These are phyloP conservation scores for Phymanthus crucifer DNA, from an alignment of 92 coral and sea anemone genomes.

Conservation along the genomic window DNA sequence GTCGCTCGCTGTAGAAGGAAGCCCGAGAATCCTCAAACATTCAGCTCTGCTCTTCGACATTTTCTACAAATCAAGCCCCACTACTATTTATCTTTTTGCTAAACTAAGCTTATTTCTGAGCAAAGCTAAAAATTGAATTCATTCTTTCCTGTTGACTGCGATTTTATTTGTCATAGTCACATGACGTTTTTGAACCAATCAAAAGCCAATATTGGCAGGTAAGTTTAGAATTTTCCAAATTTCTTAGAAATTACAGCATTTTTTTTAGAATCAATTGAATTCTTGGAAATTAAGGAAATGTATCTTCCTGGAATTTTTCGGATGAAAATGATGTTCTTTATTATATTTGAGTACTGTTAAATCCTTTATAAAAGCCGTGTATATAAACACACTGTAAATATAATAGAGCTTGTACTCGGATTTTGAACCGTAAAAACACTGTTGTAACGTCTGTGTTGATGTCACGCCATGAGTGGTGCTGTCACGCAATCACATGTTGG, in stretches of 20 bases:
- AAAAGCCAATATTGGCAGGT: neutral
- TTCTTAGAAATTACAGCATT: too few relatives aligned
- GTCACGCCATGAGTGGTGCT: too few relatives aligned
- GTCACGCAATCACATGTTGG: too few relatives aligned
- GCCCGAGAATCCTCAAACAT: slow-evolving; percentile 62
- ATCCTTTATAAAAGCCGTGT: too few relatives aligned
- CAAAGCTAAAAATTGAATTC: neutral
- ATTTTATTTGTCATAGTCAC: neutral
- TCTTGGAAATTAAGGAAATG: neutral
- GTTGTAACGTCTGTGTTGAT: too few relatives aligned
- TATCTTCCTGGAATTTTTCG: too few relatives aligned
- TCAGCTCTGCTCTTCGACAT: slow-evolving; percentile 68
- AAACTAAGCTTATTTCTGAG: neutral
- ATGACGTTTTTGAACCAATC: neutral
- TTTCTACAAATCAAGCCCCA: neutral
- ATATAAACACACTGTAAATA: too few relatives aligned
- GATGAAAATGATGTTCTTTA: too few relatives aligned
- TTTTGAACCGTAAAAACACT: too few relatives aligned
- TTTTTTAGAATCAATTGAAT: neutral
- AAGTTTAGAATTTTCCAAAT: neutral
- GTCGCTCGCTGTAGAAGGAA: slow-evolving; percentile 59
- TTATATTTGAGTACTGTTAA: too few relatives aligned
- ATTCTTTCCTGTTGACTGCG: neutral
- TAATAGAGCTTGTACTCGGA: too few relatives aligned
- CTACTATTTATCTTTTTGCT: neutral